Evolutionary conservation across 1,140 invertebrate genomes (phyloP).

Genomic region (Phortica variegata): DNA sequence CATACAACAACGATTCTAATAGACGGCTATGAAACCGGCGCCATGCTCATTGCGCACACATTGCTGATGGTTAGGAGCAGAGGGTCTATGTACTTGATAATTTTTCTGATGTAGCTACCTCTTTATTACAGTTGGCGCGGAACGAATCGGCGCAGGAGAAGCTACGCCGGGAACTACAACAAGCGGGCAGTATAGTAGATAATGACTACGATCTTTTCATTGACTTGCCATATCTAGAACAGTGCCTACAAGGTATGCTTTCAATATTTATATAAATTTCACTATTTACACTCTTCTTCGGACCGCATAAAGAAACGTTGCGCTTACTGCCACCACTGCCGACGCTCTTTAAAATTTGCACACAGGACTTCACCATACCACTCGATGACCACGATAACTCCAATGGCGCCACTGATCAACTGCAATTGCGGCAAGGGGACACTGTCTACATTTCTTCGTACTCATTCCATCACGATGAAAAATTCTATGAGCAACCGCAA

Average conservation of each 20-base stretch:
- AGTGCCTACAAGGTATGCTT: constrained; percentile 11
- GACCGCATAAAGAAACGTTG: constrained; percentile 7
- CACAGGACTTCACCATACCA: not conserved
- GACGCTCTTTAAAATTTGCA: constrained; percentile 16
- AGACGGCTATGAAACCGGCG: constrained; percentile 19
- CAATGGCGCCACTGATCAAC: too few species aligned
- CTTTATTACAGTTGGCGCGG: constrained; percentile 7
- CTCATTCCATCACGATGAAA: constrained; percentile 12
- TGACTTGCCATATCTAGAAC: constrained; percentile 15
- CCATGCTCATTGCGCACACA: constrained; percentile 14
- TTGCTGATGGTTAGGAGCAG: too few species aligned
- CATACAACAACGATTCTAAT: constrained; percentile 19
- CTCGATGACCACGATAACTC: not conserved
- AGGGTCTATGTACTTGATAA: too few species aligned
- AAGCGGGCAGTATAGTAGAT: not conserved
- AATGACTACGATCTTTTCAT: constrained; percentile 12
- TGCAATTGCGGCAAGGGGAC: constrained; percentile 3
- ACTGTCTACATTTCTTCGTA: constrained; percentile 16
- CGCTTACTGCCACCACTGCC: constrained; percentile 15
- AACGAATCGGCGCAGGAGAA: constrained; percentile 15
- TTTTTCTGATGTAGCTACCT: not conserved
- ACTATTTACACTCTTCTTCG: constrained; percentile 1
- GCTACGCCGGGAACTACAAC: constrained; percentile 5
- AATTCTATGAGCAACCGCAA: constrained; percentile 16
- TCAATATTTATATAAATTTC: not conserved